Base-by-base conservation (phyloP, 30 jellyfish, hydroid and myxozoan genomes). In the Clytia hemisphaerica region DNA sequence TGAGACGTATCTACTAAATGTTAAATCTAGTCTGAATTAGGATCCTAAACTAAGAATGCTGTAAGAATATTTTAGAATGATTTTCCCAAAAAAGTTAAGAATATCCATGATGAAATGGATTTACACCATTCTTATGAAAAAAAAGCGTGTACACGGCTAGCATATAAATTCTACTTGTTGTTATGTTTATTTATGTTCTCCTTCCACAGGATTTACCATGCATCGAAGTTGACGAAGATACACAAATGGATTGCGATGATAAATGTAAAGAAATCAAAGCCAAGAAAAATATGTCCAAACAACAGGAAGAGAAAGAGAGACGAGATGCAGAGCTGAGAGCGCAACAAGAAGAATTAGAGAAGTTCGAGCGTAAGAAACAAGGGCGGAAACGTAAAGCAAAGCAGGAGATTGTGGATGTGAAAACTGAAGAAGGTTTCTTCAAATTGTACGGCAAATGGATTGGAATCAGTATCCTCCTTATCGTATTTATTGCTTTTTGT, bases 341-440 rank as follows among this genome's bases (percentile, higher is more conserved):
- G 73, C 84, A 85, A 28, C 79, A 85, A 93, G 93, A 85, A 30
- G 96, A 85, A 45, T 69, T 85, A 19, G 93, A 85, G 37, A 59
- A 77, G 78, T 78, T 71, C 42, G 81, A 85, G 46, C 48, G 93
- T 21, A 79, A 79, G 48, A 85, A 81, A 19, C 81, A 73, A 37
- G 96, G 92, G 15, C 93, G 85, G 28, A 85, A 79, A 57, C 70
- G 96, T 47, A 85, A 77, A 48, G 83, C 14, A 24, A 67, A 51
- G 35, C 22, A 53, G n/a, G 53, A 45, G 26, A 30, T 47, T 4
- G 37, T 37, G 27, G 87, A 69, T 38, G 82, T 63, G 32, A 78
- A 75, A 31, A 38, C 25, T 16, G 70, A 57, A 2, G 0, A 21
- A 28, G 70, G 70, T 6, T 6, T 33, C 14, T 21, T 57, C 12